Percentiles rank a stretch among this genome's conserved stretches.
These are phyloP conservation scores for Hypsibius dujardini DNA, from an alignment of 1,140 invertebrate genomes.

Conservation along the genomic window DNA sequence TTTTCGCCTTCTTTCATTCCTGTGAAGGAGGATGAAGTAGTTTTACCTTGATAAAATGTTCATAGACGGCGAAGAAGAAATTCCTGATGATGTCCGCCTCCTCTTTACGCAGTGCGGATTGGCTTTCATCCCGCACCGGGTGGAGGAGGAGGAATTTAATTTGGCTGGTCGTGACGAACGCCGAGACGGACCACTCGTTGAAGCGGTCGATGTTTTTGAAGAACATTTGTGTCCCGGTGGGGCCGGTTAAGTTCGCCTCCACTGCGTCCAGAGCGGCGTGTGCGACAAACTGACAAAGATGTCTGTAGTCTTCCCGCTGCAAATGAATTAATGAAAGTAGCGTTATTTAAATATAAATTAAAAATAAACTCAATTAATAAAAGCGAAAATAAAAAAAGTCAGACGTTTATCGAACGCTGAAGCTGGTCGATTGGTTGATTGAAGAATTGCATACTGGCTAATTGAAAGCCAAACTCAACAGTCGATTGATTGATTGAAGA, in stretches of 20 bases:
- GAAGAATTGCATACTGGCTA: no score
- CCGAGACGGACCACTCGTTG: conserved; percentile 98
- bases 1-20: no score
- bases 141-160: conserved; percentile 8
- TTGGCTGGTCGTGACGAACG: conserved; percentile 87
- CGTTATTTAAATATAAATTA: conserved; percentile 12
- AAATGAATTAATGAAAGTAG: conserved; percentile 21
- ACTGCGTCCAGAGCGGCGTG: conserved; percentile 92
- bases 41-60: conserved; percentile 81
- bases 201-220: conserved; percentile 96
- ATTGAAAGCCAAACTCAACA: no score
- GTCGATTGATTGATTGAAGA: no score
- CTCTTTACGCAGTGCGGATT: conserved; percentile 77
- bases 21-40: no score
- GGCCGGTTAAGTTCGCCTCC: conserved; percentile 78
- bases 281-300: conserved; percentile 95
- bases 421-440: no score
- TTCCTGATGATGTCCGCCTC: conserved; percentile 83
- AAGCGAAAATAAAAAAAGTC: no score
- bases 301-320: conserved; percentile 87
- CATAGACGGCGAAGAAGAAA: conserved; percentile 95
- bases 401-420: no score
- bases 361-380: conserved; percentile 23
- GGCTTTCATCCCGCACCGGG: conserved; percentile 40
- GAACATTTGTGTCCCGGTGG: conserved; percentile 78